Conservation (phyloP, 2,113 vertebrate species). For the Nothobranchius kuhntae region DNA sequence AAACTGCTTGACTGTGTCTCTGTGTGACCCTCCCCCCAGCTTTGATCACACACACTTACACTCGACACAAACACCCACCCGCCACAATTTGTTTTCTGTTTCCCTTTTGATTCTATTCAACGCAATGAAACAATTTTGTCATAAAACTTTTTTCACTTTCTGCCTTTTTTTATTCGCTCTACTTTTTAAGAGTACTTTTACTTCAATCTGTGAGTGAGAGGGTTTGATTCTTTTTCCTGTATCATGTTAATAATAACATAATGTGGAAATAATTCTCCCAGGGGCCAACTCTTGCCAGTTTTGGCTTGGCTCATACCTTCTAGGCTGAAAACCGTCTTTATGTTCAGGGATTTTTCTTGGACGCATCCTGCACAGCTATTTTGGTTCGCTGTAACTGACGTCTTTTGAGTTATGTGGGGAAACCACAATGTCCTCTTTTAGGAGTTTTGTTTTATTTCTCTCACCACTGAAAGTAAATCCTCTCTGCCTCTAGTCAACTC, state of each 20-base stretch:
- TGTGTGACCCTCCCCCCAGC: conserved; percentile 15
- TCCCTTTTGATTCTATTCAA: conserved; percentile 53
- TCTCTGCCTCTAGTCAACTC: conserved; percentile 62
- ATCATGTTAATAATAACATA: conserved; percentile 36
- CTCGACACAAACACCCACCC: conserved; percentile 13
- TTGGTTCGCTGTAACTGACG: conserved; percentile 60
- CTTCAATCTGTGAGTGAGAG: not conserved
- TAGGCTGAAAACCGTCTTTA: conserved; percentile 53
- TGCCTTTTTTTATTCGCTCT: not conserved
- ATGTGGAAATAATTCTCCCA: conserved; percentile 44
- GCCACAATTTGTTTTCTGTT: conserved; percentile 24
- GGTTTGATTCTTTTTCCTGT: not conserved
- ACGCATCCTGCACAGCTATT: conserved; percentile 56
- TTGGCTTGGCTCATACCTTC: conserved; percentile 35
- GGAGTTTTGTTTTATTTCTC: conserved; percentile 70
- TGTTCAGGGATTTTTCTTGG: conserved; percentile 68
- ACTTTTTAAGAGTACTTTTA: not conserved
- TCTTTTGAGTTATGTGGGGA: conserved; percentile 64
- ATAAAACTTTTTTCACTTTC: not conserved
- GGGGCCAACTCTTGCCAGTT: conserved; percentile 19
- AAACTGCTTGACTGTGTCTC: conserved; percentile 27
- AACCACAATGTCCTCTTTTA: conserved; percentile 72
- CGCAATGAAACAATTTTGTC: conserved; percentile 35
- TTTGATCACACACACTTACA: conserved; percentile 41
- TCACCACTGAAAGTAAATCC: conserved; percentile 68